These are phyloP conservation scores for Thunnus thynnus DNA, from an alignment of 2,113 vertebrate genomes.

Conservation along the genomic window DNA sequence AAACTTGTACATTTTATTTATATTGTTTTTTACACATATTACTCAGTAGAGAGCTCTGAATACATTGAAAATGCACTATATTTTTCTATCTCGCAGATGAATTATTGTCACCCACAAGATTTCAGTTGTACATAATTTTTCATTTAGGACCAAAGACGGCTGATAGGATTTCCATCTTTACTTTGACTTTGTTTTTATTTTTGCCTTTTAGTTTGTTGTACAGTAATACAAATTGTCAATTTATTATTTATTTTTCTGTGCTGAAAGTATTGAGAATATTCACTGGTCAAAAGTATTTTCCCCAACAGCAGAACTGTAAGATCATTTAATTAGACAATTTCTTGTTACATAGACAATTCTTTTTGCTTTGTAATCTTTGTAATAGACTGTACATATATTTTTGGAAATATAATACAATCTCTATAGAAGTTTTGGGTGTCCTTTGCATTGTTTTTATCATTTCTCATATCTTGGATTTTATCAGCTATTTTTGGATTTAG, in stretches of 20 bases:
- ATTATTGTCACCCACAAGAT: conserved; percentile 93
- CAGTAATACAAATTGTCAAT: conserved; percentile 91
- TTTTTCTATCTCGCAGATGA: conserved; percentile 99
- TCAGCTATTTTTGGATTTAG: not conserved
- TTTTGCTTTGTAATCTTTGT: conserved; percentile 99
- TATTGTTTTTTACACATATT: conserved; percentile 96
- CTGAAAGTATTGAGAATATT: conserved; percentile 91
- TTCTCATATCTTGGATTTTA: not conserved
- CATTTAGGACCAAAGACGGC: conserved; percentile 99
- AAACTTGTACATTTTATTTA: conserved; percentile 99
- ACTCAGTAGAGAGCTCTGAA: conserved; percentile 98
- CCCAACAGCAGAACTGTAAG: conserved; percentile 90
- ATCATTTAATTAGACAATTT: conserved; percentile 92
- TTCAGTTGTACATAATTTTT: conserved; percentile 96
- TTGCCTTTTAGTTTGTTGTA: conserved; percentile 91
- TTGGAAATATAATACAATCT: conserved; percentile 99
- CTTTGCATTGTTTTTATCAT: conserved; percentile 39
- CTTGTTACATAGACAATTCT: conserved; percentile 93
- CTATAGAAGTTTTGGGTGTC: conserved; percentile 79
- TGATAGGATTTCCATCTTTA: conserved; percentile 88
- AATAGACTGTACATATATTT: conserved; percentile 99
- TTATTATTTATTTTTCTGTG: conserved; percentile 98
- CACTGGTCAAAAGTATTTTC: conserved; percentile 90
- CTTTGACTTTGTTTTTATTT: conserved; percentile 78
- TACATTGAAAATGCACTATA: conserved; percentile 99